These are phyloP conservation scores for Gymnogyps californianus DNA, from an alignment of 2,113 vertebrate genomes.

Conservation along the genomic window DNA sequence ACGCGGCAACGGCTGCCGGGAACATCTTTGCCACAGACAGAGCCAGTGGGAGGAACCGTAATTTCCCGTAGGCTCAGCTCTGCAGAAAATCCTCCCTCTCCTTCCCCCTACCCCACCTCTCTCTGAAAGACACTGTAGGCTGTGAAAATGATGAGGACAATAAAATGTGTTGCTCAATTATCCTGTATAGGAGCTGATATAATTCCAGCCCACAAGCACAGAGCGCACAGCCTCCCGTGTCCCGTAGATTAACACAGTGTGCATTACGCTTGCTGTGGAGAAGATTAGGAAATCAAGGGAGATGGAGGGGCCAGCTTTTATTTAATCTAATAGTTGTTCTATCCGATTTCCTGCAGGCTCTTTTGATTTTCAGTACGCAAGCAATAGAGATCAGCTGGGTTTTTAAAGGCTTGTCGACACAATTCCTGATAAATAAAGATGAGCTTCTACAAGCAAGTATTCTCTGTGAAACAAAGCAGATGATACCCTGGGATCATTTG, in stretches of 20 bases:
- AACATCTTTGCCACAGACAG: background rate
- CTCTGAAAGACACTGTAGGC: background rate
- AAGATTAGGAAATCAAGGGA: slow-evolving; percentile 1
- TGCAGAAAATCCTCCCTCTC: background rate
- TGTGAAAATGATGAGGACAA: background rate
- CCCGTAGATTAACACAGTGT: background rate
- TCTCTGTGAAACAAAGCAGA: slow-evolving; percentile 38
- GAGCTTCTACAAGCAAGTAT: background rate
- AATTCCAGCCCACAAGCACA: background rate
- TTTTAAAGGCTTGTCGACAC: slow-evolving; percentile 46
- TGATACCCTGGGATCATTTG: background rate
- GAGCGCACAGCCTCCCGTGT: background rate
- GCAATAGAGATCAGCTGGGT: slow-evolving; percentile 17
- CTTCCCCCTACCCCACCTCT: background rate
- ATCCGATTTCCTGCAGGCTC: slow-evolving; percentile 24
- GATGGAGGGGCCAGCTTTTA: background rate
- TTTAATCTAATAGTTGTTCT: slow-evolving; percentile 7
- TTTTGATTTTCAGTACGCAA: slow-evolving; percentile 10
- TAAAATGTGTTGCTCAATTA: background rate
- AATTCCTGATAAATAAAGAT: slow-evolving; percentile 55
- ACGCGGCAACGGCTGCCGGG: fast-evolving
- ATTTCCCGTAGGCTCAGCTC: background rate
- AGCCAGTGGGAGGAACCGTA: background rate
- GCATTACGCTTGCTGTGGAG: background rate
- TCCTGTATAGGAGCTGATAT: background rate